These are phyloP conservation scores for Philopotamus ludificatus DNA, from an alignment of 1,140 invertebrate genomes.

Conservation along the genomic window DNA sequence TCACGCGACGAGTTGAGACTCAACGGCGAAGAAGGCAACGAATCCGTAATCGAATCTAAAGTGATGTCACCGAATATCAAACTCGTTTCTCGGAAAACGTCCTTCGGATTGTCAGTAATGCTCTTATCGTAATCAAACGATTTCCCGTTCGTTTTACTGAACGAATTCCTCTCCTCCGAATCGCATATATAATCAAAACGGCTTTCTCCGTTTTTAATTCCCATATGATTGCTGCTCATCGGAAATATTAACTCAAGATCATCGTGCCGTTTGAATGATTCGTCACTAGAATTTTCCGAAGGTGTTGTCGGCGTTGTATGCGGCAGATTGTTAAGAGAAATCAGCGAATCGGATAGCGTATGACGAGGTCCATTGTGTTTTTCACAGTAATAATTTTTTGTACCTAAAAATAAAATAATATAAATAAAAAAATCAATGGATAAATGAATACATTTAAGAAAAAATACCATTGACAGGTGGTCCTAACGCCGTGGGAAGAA, in stretches of 20 bases:
- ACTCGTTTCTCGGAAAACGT: slow-evolving; percentile 38
- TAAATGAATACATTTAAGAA: slow-evolving; percentile 19
- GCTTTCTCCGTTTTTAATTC: slow-evolving; percentile 3
- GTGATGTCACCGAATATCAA: slow-evolving; percentile 39
- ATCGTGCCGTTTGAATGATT: slow-evolving; percentile 32
- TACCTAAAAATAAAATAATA: slow-evolving; percentile 25
- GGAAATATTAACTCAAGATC: slow-evolving; percentile 25
- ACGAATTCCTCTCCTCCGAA: neutral
- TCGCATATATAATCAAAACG: neutral
- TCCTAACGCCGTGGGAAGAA: slow-evolving; percentile 65
- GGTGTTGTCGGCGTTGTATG: slow-evolving; percentile 22
- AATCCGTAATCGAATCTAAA: slow-evolving; percentile 31
- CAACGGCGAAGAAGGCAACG: slow-evolving; percentile 31
- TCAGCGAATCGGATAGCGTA: slow-evolving; percentile 36
- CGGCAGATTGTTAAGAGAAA: slow-evolving; percentile 31
- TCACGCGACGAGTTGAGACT: slow-evolving; percentile 20
- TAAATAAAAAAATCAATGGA: slow-evolving; percentile 4
- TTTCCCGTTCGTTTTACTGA: neutral
- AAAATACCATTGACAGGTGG: slow-evolving; percentile 35
- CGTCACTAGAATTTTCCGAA: slow-evolving; percentile 31
- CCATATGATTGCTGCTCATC: slow-evolving; percentile 16
- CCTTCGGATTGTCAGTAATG: slow-evolving; percentile 35
- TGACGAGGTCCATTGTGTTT: slow-evolving; percentile 37
- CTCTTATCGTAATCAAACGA: neutral
- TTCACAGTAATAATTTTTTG: slow-evolving; percentile 38